Base-by-base conservation (phyloP, 2,888 invertebrate genomes). In the Hartigia nigra region DNA sequence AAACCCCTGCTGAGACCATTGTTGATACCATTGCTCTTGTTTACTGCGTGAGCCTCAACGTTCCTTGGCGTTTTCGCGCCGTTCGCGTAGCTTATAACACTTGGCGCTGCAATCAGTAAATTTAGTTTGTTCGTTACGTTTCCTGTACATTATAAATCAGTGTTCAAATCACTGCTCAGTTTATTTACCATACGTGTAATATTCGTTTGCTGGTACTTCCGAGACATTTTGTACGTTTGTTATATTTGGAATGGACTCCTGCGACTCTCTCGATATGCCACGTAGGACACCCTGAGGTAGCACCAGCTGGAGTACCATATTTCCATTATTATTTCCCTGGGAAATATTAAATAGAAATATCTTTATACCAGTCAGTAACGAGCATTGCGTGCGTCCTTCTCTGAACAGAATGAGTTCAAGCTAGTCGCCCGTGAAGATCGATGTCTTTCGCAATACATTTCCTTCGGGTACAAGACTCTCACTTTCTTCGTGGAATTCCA, bases 251-350 rank as follows among this genome's bases (percentile, higher is more conserved):
- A 11, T 74, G 31, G 77, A 74, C 74, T 74, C 74, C 34, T 35
- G 69, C 14, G 70, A 74, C 35, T 75, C 74, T 74, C 75, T 72
- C 39, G 74, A 12, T 70, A 76, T 39, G 5, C 69, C 78, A 55
- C 72, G 74, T 9, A 81, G 74, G 74, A 74, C 80, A 76, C 84
- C 84, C 78, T 88, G 86, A 31, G 91, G 91, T 81, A 91, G 83
- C 72, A 91, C 91, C 86, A 92, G 86, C 85, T 91, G 90, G 79
- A 92, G 86, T 80, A 92, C 91, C 91, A 91, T 91, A 82, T 87
- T 89, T 81, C 88, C 90, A 89, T 90, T 86, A 83, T 89, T 87
- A 76, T 81, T 76, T 12, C 77, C 78, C 78, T 79, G 55, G 11
- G 39, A 77, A 77, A 74, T 11, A 74, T 34, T 4, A 32, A 36